Conservation (phyloP, 2,888 invertebrate genomes). For the Drosophila lutescens region DNA sequence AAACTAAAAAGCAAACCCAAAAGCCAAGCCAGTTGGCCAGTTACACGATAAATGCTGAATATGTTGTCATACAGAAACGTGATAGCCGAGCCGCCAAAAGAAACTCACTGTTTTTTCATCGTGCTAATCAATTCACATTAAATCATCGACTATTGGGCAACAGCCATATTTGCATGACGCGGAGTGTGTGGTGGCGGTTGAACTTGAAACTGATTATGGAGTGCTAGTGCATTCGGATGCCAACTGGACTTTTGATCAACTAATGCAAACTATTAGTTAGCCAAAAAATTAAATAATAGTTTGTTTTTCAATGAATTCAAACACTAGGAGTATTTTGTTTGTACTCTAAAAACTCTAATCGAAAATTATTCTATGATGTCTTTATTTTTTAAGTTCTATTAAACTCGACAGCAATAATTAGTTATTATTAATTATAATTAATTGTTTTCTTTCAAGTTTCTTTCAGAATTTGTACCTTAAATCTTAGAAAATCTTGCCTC, state of each 20-base stretch:
- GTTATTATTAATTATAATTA: no score
- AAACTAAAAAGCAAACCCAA: not conserved
- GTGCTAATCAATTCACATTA: conserved; percentile 28
- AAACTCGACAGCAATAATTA: no score
- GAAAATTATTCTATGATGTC: no score
- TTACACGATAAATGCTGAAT: conserved; percentile 11
- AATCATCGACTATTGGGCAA: conserved; percentile 23
- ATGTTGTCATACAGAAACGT: conserved; percentile 47
- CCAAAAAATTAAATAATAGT: not conserved
- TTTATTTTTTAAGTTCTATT: no score
- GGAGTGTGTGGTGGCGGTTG: conserved; percentile 27
- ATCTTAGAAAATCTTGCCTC: no score
- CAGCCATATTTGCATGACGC: conserved; percentile 32
- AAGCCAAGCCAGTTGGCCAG: not conserved
- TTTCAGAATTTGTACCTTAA: no score
- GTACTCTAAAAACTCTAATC: no score
- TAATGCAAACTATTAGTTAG: not conserved
- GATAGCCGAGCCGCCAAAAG: conserved; percentile 27
- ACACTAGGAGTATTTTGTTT: no score
- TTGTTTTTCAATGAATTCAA: not conserved
- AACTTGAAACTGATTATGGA: conserved; percentile 54
- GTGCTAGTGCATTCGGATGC: conserved; percentile 24
- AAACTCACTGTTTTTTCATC: conserved; percentile 29
- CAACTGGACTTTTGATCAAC: not conserved
- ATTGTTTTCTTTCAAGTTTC: no score